Base-by-base conservation (phyloP, 2,888 invertebrate species). In the Parnassius orleans region DNA sequence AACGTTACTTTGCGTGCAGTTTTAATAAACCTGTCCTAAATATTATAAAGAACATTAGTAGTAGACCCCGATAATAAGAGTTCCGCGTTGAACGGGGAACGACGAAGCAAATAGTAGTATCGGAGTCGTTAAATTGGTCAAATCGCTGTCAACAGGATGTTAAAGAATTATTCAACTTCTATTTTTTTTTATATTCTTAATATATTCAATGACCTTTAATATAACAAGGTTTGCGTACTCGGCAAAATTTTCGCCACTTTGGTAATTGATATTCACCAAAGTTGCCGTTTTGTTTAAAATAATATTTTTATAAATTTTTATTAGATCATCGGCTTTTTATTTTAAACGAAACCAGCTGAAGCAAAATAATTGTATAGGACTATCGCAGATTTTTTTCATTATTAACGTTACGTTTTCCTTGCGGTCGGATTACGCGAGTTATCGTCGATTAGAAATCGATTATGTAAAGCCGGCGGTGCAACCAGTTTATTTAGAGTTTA, bases 131-230 rank as follows among this genome's bases (percentile, higher is more conserved):
- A 52, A 51, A 43, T 51, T 60, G 15, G 54, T 44, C 33, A 55
- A 55, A 57, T 19, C 19, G 47, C 33, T 47, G 43, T 48, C 53
- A 57, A 57, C 62, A 62, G 62, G 62, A 62, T 62, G 62, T 48
- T 14, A 57, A 48, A 48, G 11, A 43, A 43, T 51, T 61, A 33
- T 12, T 42, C 48, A 57, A 48, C 42, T 42, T 54, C 54, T 50
- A 53, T 48, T 11, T 50, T 60, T 50, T 43, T 43, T 50, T 42
- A 19, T 15, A 19, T 43, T 60, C 47, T 54, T 54, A 60, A 60
- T 60, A 48, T 54, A 60, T 60, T 60, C 60, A 53, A n/a, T 57
- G 57, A 61, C 61, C 52, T 61, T 61, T 61, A 61, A 53, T 53
- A 24, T 53, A 57, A 57, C 53, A 53, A 19, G 57, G 41, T 46